These are phyloP conservation scores for Tetranychus urticae DNA, from an alignment of 1,140 invertebrate species.

Conservation along the genomic window DNA sequence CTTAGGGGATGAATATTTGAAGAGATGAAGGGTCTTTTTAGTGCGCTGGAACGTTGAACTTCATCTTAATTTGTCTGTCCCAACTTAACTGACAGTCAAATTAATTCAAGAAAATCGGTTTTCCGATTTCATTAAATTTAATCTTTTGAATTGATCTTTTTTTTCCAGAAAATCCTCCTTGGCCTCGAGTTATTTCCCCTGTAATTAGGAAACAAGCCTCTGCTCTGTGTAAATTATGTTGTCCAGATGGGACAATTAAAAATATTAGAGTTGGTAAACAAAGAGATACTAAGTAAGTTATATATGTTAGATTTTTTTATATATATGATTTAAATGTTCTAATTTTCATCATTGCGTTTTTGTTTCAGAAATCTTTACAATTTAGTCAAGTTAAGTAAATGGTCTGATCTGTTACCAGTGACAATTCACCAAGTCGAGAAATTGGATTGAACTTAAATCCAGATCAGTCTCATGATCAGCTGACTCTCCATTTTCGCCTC, in stretches of 20 bases:
- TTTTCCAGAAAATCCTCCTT: conserved; percentile 21
- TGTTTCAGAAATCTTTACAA: background rate
- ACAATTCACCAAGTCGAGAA: background rate
- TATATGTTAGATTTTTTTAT: background rate
- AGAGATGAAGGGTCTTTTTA: too few species aligned
- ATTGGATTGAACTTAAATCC: background rate
- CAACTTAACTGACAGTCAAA: too few species aligned
- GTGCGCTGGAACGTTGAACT: too few species aligned
- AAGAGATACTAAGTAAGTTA: background rate
- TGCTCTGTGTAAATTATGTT: conserved; percentile 50
- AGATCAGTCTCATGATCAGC: background rate
- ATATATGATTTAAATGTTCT: background rate
- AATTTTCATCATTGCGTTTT: too few species aligned
- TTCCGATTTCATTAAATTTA: background rate
- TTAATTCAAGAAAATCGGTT: background rate
- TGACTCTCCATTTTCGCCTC: background rate
- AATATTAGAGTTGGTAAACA: conserved; percentile 44
- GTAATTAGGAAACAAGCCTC: conserved; percentile 38
- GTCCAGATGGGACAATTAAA: conserved; percentile 38
- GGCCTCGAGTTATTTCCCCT: conserved; percentile 49
- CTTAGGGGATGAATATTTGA: too few species aligned
- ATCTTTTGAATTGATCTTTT: background rate
- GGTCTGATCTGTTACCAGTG: background rate
- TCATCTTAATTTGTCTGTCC: too few species aligned
- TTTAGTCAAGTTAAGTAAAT: background rate